Conservation (phyloP, 2,888 invertebrate genomes). For the Myathropa florea region DNA sequence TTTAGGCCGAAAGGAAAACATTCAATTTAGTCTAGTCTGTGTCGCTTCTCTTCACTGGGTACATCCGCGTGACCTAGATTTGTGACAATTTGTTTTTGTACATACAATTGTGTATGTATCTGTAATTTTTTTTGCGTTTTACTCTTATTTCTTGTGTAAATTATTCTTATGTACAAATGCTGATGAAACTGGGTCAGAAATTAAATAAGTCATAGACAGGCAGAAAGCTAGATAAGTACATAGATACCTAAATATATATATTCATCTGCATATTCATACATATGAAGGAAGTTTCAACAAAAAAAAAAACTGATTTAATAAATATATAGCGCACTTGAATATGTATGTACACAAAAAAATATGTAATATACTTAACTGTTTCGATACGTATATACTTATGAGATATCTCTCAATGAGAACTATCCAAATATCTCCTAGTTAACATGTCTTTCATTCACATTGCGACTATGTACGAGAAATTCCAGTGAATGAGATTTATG, state of each 20-base stretch:
- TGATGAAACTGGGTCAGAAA: conserved; percentile 37
- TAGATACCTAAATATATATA: background rate
- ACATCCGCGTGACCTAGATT: conserved; percentile 57
- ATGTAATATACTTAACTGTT: too few relatives aligned
- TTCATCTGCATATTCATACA: background rate
- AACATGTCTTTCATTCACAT: too few relatives aligned
- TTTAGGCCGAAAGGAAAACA: background rate
- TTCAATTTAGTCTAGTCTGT: conserved; percentile 39
- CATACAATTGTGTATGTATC: background rate
- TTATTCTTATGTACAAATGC: conserved; percentile 35
- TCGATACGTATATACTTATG: too few relatives aligned
- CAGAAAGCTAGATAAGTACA: background rate
- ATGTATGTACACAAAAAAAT: too few relatives aligned
- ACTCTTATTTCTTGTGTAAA: conserved; percentile 24
- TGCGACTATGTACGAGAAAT: too few relatives aligned
- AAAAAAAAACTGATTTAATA: background rate
- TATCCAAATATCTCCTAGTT: too few relatives aligned
- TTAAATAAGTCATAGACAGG: conserved; percentile 21
- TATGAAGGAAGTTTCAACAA: background rate
- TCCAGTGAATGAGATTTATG: too few relatives aligned
- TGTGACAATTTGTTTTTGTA: conserved; percentile 41
- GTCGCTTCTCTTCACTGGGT: conserved; percentile 18
- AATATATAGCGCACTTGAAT: background rate
- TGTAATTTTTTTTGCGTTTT: background rate
- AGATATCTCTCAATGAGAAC: too few relatives aligned